Base-by-base conservation (phyloP, 2,888 invertebrate species). In the Acholoe squamosa region DNA sequence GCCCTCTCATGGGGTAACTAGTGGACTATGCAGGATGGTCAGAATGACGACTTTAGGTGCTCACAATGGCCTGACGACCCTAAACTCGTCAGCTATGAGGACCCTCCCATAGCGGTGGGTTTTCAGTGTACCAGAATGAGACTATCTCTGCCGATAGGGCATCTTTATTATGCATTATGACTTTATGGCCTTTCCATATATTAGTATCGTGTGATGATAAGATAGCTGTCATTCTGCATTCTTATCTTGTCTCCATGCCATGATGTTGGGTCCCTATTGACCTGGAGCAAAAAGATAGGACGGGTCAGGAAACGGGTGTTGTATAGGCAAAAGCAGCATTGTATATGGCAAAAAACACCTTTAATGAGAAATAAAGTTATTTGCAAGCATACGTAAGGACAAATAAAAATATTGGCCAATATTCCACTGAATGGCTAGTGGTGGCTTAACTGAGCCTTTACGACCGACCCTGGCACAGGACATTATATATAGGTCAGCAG, bases 171-270 rank as follows among this genome's bases (percentile, higher is more conserved):
- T 71, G 71, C 71, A 71, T 25, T 71, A 71, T 25, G 25, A 5
- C 71, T 71, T 71, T 71, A 71, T 71, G 28, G 25, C 71, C 31
- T 28, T 71, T 71, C 71, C 71, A 71, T 71, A 71, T 71, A 28
- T 71, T 28, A 71, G 61, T 71, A 28, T 7, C 25, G 5, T 7
- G 71, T 28, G 71, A 28, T 71, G 28, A 71, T 28, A 28, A 71
- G 71, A 71, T 71, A 25, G 71, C 22, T n/a, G 61, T 3, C 61
- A 61, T 3, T 61, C n/a, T n/a, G n/a, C 14, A 61, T 61, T 61
- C n/a, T 7, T n/a, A 19, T 61, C 61, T 61, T n/a, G 61, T 61
- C n/a, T 61, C 43, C 10, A 43, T 43, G 43, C 43, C 43, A 43
- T 43, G 10, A 3, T 61, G 3, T 19, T 54, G 19, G 54, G 12